Evolutionary conservation across 2,888 invertebrate species (phyloP), one percentile per base, ranked within the genome.

Genomic region (Parnassius apollo): DNA sequence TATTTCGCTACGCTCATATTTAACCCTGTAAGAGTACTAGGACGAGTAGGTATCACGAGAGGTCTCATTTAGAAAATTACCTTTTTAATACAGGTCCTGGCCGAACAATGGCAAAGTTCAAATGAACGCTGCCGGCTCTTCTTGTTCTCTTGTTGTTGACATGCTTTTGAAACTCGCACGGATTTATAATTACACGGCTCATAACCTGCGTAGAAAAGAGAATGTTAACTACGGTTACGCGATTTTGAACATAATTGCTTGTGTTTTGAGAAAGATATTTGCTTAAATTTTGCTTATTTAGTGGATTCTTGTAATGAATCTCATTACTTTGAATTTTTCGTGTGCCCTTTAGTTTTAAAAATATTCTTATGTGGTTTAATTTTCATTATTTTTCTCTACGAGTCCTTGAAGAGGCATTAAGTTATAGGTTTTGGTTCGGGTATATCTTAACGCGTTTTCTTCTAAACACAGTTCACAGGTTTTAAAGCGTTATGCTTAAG

Each of bases 51-150:
- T 72, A 72, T 71, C 71, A 72, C 74, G 73, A 75, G 77, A 70
- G 75, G 77, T 73, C 77, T 85, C 83, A 87, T 87, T 87, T 87
- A 75, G 80, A 79, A 83, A 85, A 87, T 88, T 81, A 81, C 82
- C 82, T 82, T 86, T 87, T 87, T 87, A 88, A 88, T 86, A 50
- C 63, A 63, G 66, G 61, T 60, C 61, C 57, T 59, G 55, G 58
- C 62, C 55, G 69, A 68, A 71, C 71, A 69, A 71, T 71, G 65
- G 65, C 62, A 61, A 56, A 64, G 66, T 71, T 69, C 69, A 68
- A 66, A 75, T 69, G 68, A 66, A 67, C 68, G 66, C 67, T 62
- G 61, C 62, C 62, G 66, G 61, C 67, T 67, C 67, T 66, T 72
- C 68, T 58, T 70, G 68, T 69, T 68, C 65, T 66, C 68, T 65